phyloP scores from a whole-genome alignment of 2,888 invertebrate species.

The Calameuta filiformis region DNA sequence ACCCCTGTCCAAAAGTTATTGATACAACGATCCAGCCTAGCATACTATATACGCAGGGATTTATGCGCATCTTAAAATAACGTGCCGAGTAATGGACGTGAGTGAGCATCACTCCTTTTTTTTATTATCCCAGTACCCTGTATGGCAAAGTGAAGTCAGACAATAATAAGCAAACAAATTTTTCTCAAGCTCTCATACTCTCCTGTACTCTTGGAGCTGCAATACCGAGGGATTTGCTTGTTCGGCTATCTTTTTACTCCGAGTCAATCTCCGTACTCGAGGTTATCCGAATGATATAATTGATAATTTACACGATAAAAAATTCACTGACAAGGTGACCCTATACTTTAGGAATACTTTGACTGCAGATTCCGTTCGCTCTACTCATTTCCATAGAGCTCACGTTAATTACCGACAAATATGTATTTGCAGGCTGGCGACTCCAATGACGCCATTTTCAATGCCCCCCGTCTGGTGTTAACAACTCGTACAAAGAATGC shows the following conservation, averaged over 20 bases:
- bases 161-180: not conserved
- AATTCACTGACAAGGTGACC: not conserved
- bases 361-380: not conserved
- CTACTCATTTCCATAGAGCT: slow-evolving; percentile 11
- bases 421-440: slow-evolving; percentile 2
- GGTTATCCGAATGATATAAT: not conserved
- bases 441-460: not conserved
- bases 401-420: slow-evolving; percentile 18
- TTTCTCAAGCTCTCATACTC: not conserved
- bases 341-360: not conserved
- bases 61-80: not conserved
- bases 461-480: not conserved
- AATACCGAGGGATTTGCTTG: not conserved
- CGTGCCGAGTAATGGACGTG: not conserved
- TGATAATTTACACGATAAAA: not conserved
- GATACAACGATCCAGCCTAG: not conserved
- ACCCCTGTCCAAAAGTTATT: not conserved
- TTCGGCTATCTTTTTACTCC: not conserved
- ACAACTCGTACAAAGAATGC: not conserved
- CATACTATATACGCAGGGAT: not conserved
- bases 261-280: not conserved
- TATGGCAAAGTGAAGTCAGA: not conserved
- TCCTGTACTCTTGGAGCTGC: not conserved
- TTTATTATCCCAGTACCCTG: not conserved
- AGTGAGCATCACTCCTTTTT: not conserved